These are phyloP conservation scores for Orthosia gracilis DNA, from an alignment of 2,888 invertebrate species.

Conservation along the genomic window DNA sequence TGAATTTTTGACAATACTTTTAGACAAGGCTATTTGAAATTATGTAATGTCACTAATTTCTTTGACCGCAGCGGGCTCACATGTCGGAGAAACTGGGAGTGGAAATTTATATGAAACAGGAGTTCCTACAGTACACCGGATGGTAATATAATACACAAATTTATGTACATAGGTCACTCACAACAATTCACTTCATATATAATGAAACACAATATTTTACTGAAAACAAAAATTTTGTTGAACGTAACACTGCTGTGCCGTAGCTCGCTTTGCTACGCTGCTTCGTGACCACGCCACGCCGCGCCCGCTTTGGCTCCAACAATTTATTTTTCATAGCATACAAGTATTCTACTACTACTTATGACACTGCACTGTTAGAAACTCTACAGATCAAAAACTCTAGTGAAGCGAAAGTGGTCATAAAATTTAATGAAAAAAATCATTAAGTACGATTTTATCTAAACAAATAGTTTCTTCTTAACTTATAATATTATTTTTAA, in stretches of 20 bases:
- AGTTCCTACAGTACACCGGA: slow-evolving; percentile 97
- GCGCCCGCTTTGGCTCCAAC: too few species aligned
- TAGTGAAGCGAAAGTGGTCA: neutral
- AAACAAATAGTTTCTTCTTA: too few species aligned
- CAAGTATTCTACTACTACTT: too few species aligned
- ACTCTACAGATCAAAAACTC: neutral
- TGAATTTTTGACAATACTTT: neutral
- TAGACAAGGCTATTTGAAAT: neutral
- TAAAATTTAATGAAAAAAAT: neutral
- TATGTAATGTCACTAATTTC: slow-evolving; percentile 46
- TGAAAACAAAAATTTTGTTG: neutral
- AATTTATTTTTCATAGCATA: neutral
- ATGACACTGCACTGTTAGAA: too few species aligned
- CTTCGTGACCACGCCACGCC: neutral
- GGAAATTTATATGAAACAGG: slow-evolving; percentile 97
- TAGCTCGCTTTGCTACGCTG: slow-evolving; percentile 15
- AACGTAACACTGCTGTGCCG: slow-evolving; percentile 16
- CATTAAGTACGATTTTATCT: too few species aligned
- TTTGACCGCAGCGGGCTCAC: slow-evolving; percentile 92
- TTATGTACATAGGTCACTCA: neutral
- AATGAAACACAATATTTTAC: neutral
- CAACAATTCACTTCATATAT: neutral
- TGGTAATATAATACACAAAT: slow-evolving; percentile 91
- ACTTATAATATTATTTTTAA: neutral
- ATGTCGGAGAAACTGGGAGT: slow-evolving; percentile 95